phyloP scores from a whole-genome alignment of 2,797 vertebrate species.

The Fratercula arctica region DNA sequence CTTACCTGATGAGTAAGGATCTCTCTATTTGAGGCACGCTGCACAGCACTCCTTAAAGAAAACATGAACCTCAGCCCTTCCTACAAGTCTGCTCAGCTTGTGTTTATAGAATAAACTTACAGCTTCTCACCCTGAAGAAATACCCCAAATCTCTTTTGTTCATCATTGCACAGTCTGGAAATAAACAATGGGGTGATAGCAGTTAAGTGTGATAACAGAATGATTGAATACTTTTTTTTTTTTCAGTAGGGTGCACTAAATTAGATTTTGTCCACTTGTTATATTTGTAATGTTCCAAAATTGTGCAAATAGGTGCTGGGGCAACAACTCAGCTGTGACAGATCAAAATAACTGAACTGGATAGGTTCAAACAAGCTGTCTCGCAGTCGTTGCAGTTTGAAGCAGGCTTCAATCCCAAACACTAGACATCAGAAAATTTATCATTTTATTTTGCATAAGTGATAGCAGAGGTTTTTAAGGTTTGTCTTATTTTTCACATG shows the following conservation, averaged over 20 bases:
- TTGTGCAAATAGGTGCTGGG: not conserved
- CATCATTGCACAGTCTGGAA: not conserved
- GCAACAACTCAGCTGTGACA: not conserved
- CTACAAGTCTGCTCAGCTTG: not conserved
- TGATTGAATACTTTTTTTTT: not conserved
- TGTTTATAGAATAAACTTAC: slow-evolving; percentile 11
- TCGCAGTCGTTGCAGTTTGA: not conserved
- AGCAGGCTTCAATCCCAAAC: not conserved
- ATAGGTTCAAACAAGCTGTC: not conserved
- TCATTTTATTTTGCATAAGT: not conserved
- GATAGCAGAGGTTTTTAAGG: not conserved
- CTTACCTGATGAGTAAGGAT: not conserved
- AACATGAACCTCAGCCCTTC: not conserved
- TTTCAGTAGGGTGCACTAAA: not conserved
- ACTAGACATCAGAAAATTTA: not conserved
- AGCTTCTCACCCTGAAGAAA: not conserved
- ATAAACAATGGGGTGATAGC: not conserved
- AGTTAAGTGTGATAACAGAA: not conserved
- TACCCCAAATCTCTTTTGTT: not conserved
- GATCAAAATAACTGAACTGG: not conserved
- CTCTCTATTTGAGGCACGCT: not conserved
- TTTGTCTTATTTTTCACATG: not conserved
- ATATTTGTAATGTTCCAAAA: not conserved
- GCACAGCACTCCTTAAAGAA: not conserved
- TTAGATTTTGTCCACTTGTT: not conserved